These are phyloP conservation scores for Pollimyrus isidori DNA, from an alignment of 2,113 vertebrate species.

Conservation along the genomic window DNA sequence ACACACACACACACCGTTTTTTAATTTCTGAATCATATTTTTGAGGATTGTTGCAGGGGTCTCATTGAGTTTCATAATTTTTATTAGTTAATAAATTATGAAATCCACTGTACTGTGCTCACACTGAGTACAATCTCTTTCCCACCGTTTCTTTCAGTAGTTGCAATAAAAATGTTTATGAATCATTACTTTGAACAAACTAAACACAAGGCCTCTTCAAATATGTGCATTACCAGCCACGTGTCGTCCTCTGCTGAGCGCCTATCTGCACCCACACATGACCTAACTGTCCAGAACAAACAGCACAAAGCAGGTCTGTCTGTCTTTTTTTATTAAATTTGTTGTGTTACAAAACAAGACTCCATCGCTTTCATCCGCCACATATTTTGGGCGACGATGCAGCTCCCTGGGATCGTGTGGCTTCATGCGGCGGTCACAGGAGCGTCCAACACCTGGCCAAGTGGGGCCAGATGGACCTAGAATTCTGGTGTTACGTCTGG, in stretches of 20 bases:
- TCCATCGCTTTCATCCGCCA: neutral
- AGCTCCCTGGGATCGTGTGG: neutral
- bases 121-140: neutral
- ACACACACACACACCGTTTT: no score
- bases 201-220: neutral
- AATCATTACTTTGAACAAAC: slow-evolving; percentile 3
- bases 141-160: neutral
- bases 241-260: neutral
- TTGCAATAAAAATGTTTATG: neutral
- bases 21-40: neutral
- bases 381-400: neutral
- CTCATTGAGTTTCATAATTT: neutral
- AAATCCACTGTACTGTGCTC: neutral
- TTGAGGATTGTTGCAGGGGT: neutral
- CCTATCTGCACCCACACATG: neutral
- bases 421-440: neutral
- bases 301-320: neutral
- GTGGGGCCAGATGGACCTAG: neutral
- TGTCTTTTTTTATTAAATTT: neutral
- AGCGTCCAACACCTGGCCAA: neutral
- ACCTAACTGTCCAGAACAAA: neutral
- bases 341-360: neutral
- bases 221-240: neutral
- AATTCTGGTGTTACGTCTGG: neutral
- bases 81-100: slow-evolving; percentile 4